Conservation (phyloP, 2,888 invertebrate genomes). For the Apamea epomidion region DNA sequence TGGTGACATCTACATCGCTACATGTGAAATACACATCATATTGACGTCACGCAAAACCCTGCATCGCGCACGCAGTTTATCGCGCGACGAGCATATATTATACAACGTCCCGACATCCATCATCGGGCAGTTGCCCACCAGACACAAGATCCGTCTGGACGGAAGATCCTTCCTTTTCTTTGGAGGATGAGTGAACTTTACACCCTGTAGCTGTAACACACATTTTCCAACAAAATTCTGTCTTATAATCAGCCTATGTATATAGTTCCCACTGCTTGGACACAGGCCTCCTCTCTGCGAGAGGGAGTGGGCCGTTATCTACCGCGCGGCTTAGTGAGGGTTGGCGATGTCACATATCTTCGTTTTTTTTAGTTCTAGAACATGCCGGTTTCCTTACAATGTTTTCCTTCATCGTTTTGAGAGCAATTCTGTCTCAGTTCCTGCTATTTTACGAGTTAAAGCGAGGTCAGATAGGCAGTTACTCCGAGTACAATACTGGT, state of each 20-base stretch:
- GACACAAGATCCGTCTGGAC: background rate
- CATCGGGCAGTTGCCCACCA: background rate
- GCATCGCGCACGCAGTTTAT: background rate
- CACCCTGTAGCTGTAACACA: background rate
- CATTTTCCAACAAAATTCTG: too few species aligned
- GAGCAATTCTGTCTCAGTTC: background rate
- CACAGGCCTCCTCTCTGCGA: background rate
- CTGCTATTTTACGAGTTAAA: too few species aligned
- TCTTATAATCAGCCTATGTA: background rate
- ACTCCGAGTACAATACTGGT: background rate
- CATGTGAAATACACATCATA: background rate
- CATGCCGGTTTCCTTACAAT: background rate
- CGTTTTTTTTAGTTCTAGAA: background rate
- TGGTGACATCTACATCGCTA: background rate
- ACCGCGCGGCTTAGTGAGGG: background rate
- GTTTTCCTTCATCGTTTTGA: background rate
- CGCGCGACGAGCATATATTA: background rate
- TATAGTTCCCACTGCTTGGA: background rate
- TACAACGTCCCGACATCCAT: background rate
- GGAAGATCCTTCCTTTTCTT: background rate
- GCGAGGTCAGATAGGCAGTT: too few species aligned
- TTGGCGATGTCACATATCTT: background rate
- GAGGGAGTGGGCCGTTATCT: background rate
- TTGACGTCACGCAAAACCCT: background rate
- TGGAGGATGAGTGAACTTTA: background rate